Percentiles rank a stretch among this genome's conserved stretches.
Conservation (phyloP, 2,113 vertebrate genomes). For the Nothocercus nigrocapillus region DNA sequence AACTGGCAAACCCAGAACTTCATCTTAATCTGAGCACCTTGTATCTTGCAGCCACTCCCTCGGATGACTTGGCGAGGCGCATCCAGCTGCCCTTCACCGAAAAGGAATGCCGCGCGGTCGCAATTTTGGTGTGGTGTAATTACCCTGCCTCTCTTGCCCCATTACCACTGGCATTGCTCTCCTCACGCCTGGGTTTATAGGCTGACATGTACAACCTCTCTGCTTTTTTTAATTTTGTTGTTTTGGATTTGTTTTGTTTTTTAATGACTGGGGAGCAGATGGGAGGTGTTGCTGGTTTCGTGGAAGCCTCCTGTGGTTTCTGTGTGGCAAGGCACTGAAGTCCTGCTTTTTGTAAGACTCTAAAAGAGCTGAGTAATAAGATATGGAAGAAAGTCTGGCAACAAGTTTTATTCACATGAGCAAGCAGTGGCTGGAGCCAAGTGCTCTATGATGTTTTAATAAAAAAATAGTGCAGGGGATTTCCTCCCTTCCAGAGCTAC, state of each 20-base stretch:
- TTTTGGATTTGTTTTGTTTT: not conserved
- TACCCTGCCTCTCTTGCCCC: conserved; percentile 62
- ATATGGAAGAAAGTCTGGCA: conserved; percentile 27
- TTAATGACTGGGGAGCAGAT: conserved; percentile 51
- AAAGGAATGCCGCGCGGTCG: conserved; percentile 47
- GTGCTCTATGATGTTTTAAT: not conserved
- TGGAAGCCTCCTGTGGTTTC: conserved; percentile 64
- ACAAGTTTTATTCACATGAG: not conserved
- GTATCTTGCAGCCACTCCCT: conserved; percentile 47
- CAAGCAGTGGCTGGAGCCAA: not conserved
- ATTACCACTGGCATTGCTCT: conserved; percentile 50
- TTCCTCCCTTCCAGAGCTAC: not conserved
- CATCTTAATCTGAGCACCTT: conserved; percentile 34
- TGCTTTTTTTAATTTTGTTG: conserved; percentile 31
- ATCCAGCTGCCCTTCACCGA: conserved; percentile 22
- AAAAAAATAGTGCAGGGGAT: not conserved
- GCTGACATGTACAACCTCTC: conserved; percentile 55
- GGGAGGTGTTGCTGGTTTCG: conserved; percentile 64
- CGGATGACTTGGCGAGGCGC: conserved; percentile 39
- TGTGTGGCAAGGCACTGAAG: conserved; percentile 38
- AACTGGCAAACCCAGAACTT: conserved; percentile 62
- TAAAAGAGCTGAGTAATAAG: conserved; percentile 53
- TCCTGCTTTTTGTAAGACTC: not conserved
- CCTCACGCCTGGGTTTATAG: conserved; percentile 38
- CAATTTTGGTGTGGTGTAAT: conserved; percentile 52